Evolutionary conservation across 2,888 invertebrate genomes (phyloP).

Genomic region (Scaeva pyrastri): DNA sequence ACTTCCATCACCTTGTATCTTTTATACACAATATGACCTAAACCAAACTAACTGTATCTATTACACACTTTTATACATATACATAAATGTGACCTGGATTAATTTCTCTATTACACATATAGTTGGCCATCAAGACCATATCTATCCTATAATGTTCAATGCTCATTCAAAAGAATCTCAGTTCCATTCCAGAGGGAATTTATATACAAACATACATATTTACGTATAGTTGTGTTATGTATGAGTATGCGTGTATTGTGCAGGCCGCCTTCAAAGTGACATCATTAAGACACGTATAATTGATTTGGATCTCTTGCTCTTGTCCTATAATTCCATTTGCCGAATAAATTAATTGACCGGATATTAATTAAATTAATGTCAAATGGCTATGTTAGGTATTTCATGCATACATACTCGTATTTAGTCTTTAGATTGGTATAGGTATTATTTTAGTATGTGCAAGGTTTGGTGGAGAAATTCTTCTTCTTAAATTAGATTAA

Average conservation of each 20-base stretch:
- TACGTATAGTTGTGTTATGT: no score
- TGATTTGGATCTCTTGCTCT: constrained; percentile 50
- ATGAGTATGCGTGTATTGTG: neutral
- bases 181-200: constrained; percentile 22
- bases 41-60: neutral
- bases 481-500: constrained; percentile 10
- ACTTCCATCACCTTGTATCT: neutral
- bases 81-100: constrained; percentile 24
- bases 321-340: constrained; percentile 45
- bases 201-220: no score
- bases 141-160: neutral
- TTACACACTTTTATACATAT: constrained; percentile 1
- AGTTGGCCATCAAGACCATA: neutral
- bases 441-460: neutral
- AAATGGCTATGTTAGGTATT: constrained; percentile 9
- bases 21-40: neutral
- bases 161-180: constrained; percentile 9
- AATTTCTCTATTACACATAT: neutral
- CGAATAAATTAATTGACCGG: constrained; percentile 62
- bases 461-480: neutral
- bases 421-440: neutral
- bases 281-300: constrained; percentile 57
- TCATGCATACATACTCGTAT: no score
- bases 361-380: constrained; percentile 65
- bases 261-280: constrained; percentile 40